phyloP scores from a whole-genome alignment of 2,888 invertebrate genomes.

The Dicycla oo region DNA sequence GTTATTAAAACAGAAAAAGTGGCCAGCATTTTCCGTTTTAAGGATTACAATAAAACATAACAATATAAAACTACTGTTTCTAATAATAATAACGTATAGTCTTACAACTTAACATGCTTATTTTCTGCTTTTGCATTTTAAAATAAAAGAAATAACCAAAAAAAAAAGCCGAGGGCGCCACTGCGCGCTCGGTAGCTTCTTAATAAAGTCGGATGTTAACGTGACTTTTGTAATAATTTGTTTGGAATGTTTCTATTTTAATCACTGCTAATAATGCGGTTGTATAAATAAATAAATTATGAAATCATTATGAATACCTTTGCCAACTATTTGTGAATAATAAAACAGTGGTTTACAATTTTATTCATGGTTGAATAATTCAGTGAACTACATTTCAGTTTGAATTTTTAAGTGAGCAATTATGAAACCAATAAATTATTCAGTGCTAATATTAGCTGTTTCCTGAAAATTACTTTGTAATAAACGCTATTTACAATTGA shows the following conservation, averaged over 20 bases:
- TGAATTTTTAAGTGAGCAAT: slow-evolving; percentile 7
- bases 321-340: slow-evolving; percentile 35
- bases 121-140: too few relatives aligned
- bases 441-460: not conserved
- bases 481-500: not conserved
- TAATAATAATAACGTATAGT: too few relatives aligned
- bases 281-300: slow-evolving; percentile 11
- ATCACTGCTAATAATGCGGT: slow-evolving; percentile 7
- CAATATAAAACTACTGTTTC: too few relatives aligned
- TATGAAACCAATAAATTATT: slow-evolving; percentile 23
- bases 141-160: too few relatives aligned
- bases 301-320: not conserved
- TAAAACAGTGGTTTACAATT: slow-evolving; percentile 17
- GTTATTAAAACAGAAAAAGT: too few relatives aligned
- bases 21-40: too few relatives aligned
- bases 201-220: not conserved
- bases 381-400: slow-evolving; percentile 22
- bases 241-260: slow-evolving; percentile 1
- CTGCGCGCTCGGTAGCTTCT: too few relatives aligned
- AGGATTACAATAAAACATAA: too few relatives aligned
- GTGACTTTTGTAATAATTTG: slow-evolving; percentile 16
- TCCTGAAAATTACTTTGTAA: not conserved
- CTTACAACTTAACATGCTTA: too few relatives aligned
- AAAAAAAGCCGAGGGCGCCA: too few relatives aligned
- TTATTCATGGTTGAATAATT: slow-evolving; percentile 39